A percentile compares a stretch with the other conserved stretches of the same genome.
phyloP scores from a whole-genome alignment of 2,797 vertebrate species.

The Phrynocephalus forsythii region DNA sequence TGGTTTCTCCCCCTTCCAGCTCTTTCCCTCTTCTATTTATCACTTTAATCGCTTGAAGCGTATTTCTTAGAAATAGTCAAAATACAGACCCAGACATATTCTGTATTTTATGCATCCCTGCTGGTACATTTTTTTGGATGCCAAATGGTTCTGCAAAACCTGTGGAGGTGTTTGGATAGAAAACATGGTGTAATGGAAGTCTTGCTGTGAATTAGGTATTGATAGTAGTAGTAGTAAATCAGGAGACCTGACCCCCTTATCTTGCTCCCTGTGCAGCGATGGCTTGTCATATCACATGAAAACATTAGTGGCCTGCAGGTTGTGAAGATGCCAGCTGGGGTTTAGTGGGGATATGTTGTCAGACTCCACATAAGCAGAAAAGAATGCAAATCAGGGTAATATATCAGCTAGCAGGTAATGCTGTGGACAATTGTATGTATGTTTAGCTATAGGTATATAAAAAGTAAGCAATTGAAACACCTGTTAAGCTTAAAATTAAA shows the following conservation, averaged over 20 bases:
- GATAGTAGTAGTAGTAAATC: slow-evolving; percentile 80
- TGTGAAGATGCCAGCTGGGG: slow-evolving; percentile 82
- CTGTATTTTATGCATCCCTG: slow-evolving; percentile 73
- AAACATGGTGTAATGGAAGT: slow-evolving; percentile 78
- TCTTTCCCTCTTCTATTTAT: slow-evolving; percentile 67
- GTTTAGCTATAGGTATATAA: not conserved
- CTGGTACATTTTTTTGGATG: slow-evolving; percentile 70
- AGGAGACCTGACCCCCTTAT: slow-evolving; percentile 73
- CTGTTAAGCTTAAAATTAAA: not conserved
- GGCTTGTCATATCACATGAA: slow-evolving; percentile 78
- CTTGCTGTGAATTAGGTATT: slow-evolving; percentile 78
- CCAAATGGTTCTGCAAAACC: slow-evolving; percentile 63
- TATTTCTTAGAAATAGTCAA: slow-evolving; percentile 75
- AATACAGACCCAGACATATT: slow-evolving; percentile 76
- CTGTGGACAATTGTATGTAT: slow-evolving; percentile 62
- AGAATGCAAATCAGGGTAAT: slow-evolving; percentile 77
- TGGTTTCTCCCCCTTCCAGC: slow-evolving; percentile 48
- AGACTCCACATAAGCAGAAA: slow-evolving; percentile 71
- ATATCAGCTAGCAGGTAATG: slow-evolving; percentile 73
- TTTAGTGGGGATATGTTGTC: slow-evolving; percentile 79
- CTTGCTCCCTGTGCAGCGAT: slow-evolving; percentile 73
- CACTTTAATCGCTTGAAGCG: slow-evolving; percentile 69
- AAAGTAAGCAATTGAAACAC: not conserved
- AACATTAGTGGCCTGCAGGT: slow-evolving; percentile 76
- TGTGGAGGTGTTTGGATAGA: slow-evolving; percentile 77